A percentile compares a stretch with the other conserved stretches of the same genome.
phyloP scores from a whole-genome alignment of 2,797 vertebrate genomes.

The Typhlichthys eigenmanni region DNA sequence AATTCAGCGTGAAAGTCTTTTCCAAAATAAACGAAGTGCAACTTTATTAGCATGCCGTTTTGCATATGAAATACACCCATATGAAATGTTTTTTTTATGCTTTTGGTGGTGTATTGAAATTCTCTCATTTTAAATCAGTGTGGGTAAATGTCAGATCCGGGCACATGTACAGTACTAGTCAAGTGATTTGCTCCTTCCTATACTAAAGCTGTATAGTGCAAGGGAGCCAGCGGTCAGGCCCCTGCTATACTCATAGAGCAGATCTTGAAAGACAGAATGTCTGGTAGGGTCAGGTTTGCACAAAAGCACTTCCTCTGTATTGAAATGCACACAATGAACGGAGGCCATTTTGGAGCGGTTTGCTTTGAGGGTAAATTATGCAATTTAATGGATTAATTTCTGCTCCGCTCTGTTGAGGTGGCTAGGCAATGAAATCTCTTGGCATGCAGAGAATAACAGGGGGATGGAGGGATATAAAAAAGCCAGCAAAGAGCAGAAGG shows the following conservation, averaged over 20 bases:
- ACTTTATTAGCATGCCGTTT: too few relatives aligned
- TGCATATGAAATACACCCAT: too few relatives aligned
- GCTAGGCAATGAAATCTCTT: slow-evolving; percentile 45
- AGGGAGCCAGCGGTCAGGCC: slow-evolving; percentile 41
- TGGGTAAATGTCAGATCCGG: slow-evolving; percentile 23
- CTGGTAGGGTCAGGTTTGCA: slow-evolving; percentile 46
- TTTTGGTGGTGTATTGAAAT: slow-evolving; percentile 1
- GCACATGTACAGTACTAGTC: slow-evolving; percentile 17
- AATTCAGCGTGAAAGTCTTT: too few relatives aligned
- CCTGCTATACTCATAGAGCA: neutral
- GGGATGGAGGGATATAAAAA: slow-evolving; percentile 56
- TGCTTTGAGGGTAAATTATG: slow-evolving; percentile 68
- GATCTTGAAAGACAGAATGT: slow-evolving; percentile 50
- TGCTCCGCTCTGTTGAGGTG: slow-evolving; percentile 43
- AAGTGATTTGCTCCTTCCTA: slow-evolving; percentile 22
- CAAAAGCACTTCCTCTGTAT: slow-evolving; percentile 59
- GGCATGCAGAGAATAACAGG: slow-evolving; percentile 59
- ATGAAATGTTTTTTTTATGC: too few relatives aligned
- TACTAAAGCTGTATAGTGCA: slow-evolving; percentile 29
- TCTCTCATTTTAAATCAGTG: slow-evolving; percentile 9
- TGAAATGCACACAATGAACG: slow-evolving; percentile 58
- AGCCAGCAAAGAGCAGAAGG: slow-evolving; percentile 33
- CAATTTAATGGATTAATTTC: slow-evolving; percentile 69
- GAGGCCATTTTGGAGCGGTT: slow-evolving; percentile 55
- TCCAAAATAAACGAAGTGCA: too few relatives aligned